Conservation (phyloP, 1,140 invertebrate species). For the Formica selysi region DNA sequence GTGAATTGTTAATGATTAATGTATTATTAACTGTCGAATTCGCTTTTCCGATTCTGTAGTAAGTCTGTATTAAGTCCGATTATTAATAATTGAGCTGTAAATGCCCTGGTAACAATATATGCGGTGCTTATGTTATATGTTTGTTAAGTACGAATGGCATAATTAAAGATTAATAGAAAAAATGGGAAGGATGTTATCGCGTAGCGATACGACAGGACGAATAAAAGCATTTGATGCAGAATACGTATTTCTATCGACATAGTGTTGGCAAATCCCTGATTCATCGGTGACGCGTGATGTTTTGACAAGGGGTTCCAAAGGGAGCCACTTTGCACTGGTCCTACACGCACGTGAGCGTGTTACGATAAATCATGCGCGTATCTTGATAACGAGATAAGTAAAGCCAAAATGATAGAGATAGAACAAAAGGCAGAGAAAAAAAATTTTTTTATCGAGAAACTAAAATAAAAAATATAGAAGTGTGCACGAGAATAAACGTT, state of each 20-base stretch:
- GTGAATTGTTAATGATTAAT: conserved; percentile 65
- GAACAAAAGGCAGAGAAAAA: background rate
- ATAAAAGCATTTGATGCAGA: background rate
- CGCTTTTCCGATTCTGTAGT: conserved; percentile 50
- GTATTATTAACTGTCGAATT: conserved; percentile 68
- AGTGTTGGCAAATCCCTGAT: conserved; percentile 35
- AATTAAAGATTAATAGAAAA: conserved; percentile 25
- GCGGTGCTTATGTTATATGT: background rate
- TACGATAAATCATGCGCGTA: conserved; percentile 37
- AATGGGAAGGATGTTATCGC: background rate
- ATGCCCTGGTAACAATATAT: background rate
- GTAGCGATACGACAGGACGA: background rate
- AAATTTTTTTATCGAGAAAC: background rate
- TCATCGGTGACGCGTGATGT: conserved; percentile 27
- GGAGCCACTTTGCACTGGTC: conserved; percentile 16
- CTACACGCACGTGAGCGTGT: background rate
- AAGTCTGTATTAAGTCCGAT: conserved; percentile 40
- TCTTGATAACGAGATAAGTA: conserved; percentile 50
- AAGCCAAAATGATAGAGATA: background rate
- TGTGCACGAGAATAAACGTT: conserved; percentile 10
- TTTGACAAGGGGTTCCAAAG: conserved; percentile 28
- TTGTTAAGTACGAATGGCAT: background rate
- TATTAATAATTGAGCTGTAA: conserved; percentile 18
- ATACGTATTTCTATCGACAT: background rate
- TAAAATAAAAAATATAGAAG: background rate